Evolutionary conservation across 2,888 invertebrate species (phyloP).

Genomic region (Cephus runcator): DNA sequence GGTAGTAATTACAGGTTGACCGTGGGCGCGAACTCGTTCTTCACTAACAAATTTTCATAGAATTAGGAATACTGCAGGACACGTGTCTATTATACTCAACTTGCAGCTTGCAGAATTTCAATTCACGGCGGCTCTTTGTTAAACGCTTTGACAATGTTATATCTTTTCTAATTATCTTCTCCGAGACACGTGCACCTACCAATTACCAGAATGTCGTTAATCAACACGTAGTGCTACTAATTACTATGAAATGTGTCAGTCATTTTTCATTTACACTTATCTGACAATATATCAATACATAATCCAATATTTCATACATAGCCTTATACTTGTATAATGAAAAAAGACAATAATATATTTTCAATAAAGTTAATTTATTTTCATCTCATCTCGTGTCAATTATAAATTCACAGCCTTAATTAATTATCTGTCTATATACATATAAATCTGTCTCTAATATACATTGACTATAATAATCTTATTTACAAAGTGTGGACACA

Average conservation of each 20-base stretch:
- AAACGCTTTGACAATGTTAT: neutral
- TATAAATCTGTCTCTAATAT: constrained; percentile 10
- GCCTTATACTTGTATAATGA: too few species aligned
- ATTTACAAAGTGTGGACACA: neutral
- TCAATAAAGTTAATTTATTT: constrained; percentile 40
- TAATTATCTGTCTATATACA: constrained; percentile 20
- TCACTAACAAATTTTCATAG: constrained; percentile 27
- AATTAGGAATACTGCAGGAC: constrained; percentile 29
- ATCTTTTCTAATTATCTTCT: neutral
- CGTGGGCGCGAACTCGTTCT: neutral
- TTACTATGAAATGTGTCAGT: neutral
- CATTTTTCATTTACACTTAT: neutral
- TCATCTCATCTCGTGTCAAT: constrained; percentile 33
- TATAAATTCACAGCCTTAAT: constrained; percentile 55
- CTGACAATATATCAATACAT: neutral
- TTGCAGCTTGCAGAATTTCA: neutral
- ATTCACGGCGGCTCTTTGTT: constrained; percentile 16
- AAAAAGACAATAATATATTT: neutral
- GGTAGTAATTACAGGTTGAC: constrained; percentile 15
- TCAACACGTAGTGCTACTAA: neutral
- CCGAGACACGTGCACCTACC: neutral
- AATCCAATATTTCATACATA: too few species aligned
- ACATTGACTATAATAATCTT: neutral
- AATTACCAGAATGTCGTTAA: neutral
- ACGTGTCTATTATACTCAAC: constrained; percentile 38